phyloP scores from a whole-genome alignment of 2,888 invertebrate genomes.

The Chalcis sispes region DNA sequence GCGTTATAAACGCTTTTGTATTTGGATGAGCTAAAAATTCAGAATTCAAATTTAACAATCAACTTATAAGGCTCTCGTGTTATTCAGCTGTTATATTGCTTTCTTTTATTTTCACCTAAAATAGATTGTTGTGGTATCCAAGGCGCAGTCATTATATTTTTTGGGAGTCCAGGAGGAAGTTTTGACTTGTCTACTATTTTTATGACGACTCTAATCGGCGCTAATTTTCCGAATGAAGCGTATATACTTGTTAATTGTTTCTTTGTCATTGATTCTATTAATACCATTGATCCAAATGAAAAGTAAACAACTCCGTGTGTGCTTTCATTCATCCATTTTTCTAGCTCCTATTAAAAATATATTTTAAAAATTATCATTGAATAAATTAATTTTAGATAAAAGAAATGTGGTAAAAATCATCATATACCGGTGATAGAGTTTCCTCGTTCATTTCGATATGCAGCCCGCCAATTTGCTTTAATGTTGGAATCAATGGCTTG shows the following conservation, averaged over 20 bases:
- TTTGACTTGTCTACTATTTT: slow-evolving; percentile 58
- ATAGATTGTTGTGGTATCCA: slow-evolving; percentile 65
- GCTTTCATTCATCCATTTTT: slow-evolving; percentile 65
- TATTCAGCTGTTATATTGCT: background rate
- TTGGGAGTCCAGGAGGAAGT: slow-evolving; percentile 63
- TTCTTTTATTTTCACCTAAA: slow-evolving; percentile 34
- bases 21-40: slow-evolving; percentile 67
- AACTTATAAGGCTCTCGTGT: background rate
- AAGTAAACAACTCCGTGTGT: slow-evolving; percentile 66
- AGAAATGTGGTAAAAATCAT: background rate
- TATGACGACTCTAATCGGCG: slow-evolving; percentile 65
- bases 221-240: slow-evolving; percentile 62
- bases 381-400: background rate
- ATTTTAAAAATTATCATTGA: background rate
- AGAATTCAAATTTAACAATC: background rate
- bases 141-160: slow-evolving; percentile 60
- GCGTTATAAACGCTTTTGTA: slow-evolving; percentile 69
- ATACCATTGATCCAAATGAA: slow-evolving; percentile 66
- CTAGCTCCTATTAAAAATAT: slow-evolving; percentile 60
- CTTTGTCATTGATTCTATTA: slow-evolving; percentile 63
- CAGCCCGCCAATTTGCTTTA: slow-evolving; percentile 78
- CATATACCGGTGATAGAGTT: slow-evolving; percentile 17
- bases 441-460: slow-evolving; percentile 73
- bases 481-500: slow-evolving; percentile 75
- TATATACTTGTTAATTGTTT: slow-evolving; percentile 63